Evolutionary conservation across 2,113 vertebrate species (phyloP).

Genomic region (Crotalus helleri): DNA sequence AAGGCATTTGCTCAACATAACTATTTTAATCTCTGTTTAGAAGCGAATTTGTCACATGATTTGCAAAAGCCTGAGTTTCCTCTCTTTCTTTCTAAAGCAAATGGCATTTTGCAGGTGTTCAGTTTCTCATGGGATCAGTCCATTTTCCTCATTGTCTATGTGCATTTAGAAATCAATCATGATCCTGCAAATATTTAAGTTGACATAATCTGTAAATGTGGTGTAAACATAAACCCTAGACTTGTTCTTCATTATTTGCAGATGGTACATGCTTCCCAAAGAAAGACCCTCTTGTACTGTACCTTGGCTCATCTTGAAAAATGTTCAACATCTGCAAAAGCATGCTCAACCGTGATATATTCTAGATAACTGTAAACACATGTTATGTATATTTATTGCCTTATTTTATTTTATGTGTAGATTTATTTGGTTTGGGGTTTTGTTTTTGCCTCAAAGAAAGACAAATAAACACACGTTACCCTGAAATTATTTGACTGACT

Average conservation of each 20-base stretch:
- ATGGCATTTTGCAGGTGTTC: background rate
- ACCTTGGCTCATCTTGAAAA: conserved; percentile 44
- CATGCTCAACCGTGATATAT: background rate
- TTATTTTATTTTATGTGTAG: background rate
- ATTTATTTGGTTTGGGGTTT: conserved; percentile 12
- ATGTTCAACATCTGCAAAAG: conserved; percentile 40
- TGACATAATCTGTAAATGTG: accelerated
- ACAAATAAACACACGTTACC: accelerated
- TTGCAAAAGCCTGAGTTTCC: background rate
- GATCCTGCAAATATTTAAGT: conserved; percentile 41
- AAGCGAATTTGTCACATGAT: background rate
- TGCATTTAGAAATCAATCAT: conserved; percentile 11
- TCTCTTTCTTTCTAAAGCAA: background rate
- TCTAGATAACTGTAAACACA: conserved; percentile 42
- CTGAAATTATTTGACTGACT: background rate
- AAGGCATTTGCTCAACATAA: conserved; percentile 15
- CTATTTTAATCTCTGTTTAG: background rate
- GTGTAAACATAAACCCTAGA: background rate
- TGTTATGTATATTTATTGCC: conserved; percentile 3
- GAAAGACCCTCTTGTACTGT: conserved; percentile 14
- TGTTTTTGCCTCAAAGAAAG: background rate
- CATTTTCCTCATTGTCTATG: conserved; percentile 8
- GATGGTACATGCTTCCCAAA: conserved; percentile 43
- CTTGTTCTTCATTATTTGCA: conserved; percentile 42
- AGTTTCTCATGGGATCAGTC: background rate